A percentile compares a stretch with the other conserved stretches of the same genome.
Evolutionary conservation across 2,888 invertebrate genomes (phyloP).

Genomic region (Mimas tiliae): DNA sequence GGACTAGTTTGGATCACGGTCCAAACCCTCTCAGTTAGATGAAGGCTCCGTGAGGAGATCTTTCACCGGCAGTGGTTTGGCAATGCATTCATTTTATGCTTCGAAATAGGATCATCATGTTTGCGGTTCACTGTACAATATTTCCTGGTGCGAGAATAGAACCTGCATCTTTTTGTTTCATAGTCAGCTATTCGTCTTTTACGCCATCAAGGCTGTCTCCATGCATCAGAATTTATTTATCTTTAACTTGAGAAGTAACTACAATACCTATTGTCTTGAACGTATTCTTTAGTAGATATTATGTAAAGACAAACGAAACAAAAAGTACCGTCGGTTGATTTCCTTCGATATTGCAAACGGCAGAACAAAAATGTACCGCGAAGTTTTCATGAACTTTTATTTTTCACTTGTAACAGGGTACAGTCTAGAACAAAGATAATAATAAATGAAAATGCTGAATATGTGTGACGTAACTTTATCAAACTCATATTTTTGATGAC

Average conservation of each 20-base stretch:
- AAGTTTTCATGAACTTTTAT: conserved; percentile 21
- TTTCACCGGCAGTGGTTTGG: too few species aligned
- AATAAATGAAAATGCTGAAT: background rate
- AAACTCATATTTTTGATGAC: too few species aligned
- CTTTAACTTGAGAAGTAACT: background rate
- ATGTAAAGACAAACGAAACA: conserved; percentile 20
- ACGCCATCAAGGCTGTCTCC: too few species aligned
- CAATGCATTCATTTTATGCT: too few species aligned
- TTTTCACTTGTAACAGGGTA: conserved; percentile 17
- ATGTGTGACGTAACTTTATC: background rate
- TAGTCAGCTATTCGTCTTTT: too few species aligned
- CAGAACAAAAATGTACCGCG: conserved; percentile 10
- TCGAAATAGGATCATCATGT: too few species aligned
- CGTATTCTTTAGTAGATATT: conserved; percentile 13
- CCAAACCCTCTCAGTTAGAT: too few species aligned
- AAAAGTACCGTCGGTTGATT: conserved; percentile 17
- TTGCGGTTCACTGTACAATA: too few species aligned
- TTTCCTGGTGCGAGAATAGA: too few species aligned
- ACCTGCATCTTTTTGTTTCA: too few species aligned
- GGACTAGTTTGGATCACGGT: too few species aligned
- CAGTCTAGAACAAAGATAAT: background rate
- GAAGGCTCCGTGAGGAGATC: too few species aligned
- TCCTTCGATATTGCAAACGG: conserved; percentile 24
- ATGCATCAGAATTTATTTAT: background rate
- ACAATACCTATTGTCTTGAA: conserved; percentile 12